These are phyloP conservation scores for Helarctos malayanus DNA, from an alignment of 2,797 vertebrate species.

Conservation along the genomic window DNA sequence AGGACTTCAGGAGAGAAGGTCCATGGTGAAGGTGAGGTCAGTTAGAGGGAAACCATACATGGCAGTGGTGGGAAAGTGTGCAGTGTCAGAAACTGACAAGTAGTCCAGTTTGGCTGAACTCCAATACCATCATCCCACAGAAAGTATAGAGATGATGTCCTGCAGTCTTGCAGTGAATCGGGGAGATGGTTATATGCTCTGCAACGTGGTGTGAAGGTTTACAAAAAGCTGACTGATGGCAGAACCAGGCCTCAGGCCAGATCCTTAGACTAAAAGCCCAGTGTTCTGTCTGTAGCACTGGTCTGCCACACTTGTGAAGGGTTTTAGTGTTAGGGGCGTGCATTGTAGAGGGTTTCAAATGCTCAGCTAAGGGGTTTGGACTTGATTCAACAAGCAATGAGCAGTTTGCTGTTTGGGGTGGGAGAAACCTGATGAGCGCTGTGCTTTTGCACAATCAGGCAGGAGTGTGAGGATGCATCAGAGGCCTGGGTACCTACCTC, in stretches of 20 bases:
- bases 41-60: no score
- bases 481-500: neutral
- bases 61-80: no score
- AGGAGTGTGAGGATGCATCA: neutral
- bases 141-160: neutral
- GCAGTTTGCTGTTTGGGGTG: neutral
- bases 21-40: neutral
- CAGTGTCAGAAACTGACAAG: neutral
- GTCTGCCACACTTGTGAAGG: neutral
- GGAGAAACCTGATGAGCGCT: neutral
- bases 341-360: neutral
- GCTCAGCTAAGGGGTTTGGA: neutral
- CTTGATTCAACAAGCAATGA: neutral
- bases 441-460: conserved; percentile 18
- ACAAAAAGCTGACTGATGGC: neutral
- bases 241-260: neutral
- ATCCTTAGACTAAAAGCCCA: neutral
- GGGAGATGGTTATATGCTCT: neutral
- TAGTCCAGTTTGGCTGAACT: neutral
- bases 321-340: neutral
- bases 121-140: neutral
- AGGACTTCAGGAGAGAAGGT: neutral
- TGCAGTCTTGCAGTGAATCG: neutral
- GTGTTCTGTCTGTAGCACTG: neutral
- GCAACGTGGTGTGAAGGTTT: neutral